Conservation (phyloP, 2,888 invertebrate species). For the Melolontha melolontha region DNA sequence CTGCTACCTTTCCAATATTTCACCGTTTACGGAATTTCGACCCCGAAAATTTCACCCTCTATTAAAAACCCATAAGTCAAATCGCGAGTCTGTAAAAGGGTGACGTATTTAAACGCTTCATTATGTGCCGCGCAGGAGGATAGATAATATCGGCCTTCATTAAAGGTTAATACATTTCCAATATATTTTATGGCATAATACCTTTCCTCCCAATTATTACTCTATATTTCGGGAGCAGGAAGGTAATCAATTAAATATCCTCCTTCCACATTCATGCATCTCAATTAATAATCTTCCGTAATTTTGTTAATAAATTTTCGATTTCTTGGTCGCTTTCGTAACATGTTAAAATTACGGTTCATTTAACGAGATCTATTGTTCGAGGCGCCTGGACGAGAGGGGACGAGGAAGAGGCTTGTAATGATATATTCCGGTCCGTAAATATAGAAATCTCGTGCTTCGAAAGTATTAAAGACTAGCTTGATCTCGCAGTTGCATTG, state of each 20-base stretch:
- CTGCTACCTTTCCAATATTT: no score
- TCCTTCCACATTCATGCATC: slow-evolving; percentile 5
- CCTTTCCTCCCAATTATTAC: slow-evolving; percentile 44
- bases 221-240: neutral
- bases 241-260: neutral
- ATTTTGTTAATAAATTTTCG: no score
- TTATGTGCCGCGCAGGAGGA: slow-evolving; percentile 13
- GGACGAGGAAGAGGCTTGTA: neutral
- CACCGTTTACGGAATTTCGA: no score
- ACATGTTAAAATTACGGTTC: slow-evolving; percentile 14
- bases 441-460: slow-evolving; percentile 29
- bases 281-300: neutral
- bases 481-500: slow-evolving; percentile 22
- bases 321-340: slow-evolving; percentile 9
- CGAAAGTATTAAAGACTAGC: slow-evolving; percentile 31
- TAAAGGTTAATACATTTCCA: slow-evolving; percentile 41
- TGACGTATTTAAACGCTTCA: slow-evolving; percentile 27
- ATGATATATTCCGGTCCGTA: slow-evolving; percentile 27
- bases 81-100: slow-evolving; percentile 16
- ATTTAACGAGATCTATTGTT: slow-evolving; percentile 27
- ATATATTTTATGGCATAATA: slow-evolving; percentile 49
- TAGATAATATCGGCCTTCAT: slow-evolving; percentile 32
- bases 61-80: slow-evolving; percentile 37
- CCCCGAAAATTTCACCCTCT: slow-evolving; percentile 7
- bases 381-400: neutral